Conservation (phyloP, 2,797 vertebrate genomes). For the Coccyzus lansbergi region DNA sequence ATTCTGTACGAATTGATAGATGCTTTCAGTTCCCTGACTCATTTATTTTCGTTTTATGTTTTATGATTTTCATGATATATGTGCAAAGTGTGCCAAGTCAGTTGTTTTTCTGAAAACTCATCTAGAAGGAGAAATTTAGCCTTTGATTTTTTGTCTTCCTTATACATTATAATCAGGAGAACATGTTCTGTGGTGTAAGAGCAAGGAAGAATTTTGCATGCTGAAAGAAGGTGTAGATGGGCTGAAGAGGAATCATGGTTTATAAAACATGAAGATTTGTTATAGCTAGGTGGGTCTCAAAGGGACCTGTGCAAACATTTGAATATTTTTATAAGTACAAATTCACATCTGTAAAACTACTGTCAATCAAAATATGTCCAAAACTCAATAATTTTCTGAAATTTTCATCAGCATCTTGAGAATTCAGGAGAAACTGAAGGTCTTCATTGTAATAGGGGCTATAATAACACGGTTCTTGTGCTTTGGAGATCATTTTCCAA, state of each 20-base stretch:
- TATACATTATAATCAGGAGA: not conserved
- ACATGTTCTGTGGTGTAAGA: not conserved
- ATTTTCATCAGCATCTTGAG: not conserved
- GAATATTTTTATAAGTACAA: not conserved
- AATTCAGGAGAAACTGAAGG: not conserved
- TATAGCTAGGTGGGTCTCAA: not conserved
- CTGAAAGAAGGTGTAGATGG: not conserved
- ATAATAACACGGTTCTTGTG: not conserved
- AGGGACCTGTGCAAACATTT: not conserved
- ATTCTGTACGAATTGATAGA: too few species aligned
- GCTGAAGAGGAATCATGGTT: not conserved
- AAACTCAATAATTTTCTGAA: not conserved
- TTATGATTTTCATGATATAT: not conserved
- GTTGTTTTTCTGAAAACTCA: not conserved
- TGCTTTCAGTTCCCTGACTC: not conserved
- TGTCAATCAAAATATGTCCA: not conserved
- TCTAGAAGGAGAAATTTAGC: not conserved
- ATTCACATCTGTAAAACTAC: not conserved
- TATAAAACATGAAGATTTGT: not conserved
- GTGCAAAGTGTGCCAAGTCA: not conserved
- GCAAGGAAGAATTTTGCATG: not conserved
- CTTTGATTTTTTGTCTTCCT: not conserved
- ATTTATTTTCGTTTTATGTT: not conserved
- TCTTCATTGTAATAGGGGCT: not conserved
- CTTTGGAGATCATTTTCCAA: not conserved